Conservation (phyloP, 2,113 vertebrate species). For the Chrysochloris asiatica region DNA sequence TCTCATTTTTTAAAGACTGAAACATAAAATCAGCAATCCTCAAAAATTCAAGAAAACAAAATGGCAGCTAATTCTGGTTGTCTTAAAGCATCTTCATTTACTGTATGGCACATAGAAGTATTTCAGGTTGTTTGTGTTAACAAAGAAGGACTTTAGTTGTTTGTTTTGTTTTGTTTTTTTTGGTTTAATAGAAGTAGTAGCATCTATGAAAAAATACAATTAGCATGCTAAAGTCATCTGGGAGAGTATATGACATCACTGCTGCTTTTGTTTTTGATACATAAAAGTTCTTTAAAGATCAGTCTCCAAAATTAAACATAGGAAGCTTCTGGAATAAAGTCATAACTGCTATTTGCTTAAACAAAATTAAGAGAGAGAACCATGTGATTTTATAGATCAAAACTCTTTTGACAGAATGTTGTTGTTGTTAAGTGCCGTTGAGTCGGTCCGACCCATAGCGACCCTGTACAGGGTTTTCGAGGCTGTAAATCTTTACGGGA, state of each 20-base stretch:
- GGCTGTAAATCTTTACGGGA: too few relatives aligned
- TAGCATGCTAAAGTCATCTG: neutral
- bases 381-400: neutral
- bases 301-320: neutral
- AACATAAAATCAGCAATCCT: neutral
- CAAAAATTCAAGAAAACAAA: slow-evolving; percentile 35
- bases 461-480: too few relatives aligned
- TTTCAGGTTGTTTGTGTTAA: slow-evolving; percentile 23
- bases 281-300: slow-evolving; percentile 13
- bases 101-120: neutral
- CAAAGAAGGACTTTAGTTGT: neutral
- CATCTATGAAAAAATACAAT: neutral
- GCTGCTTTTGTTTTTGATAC: neutral
- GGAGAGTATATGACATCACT: neutral
- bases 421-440: too few relatives aligned
- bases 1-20: slow-evolving; percentile 30
- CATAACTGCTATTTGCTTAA: neutral
- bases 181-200: neutral
- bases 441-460: too few relatives aligned
- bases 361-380: slow-evolving; percentile 28
- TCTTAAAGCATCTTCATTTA: neutral
- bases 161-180: neutral
- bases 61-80: neutral
- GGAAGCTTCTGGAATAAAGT: neutral
- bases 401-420: neutral